phyloP scores from a whole-genome alignment of 2,888 invertebrate genomes.

The Lasioglossum malachurum region DNA sequence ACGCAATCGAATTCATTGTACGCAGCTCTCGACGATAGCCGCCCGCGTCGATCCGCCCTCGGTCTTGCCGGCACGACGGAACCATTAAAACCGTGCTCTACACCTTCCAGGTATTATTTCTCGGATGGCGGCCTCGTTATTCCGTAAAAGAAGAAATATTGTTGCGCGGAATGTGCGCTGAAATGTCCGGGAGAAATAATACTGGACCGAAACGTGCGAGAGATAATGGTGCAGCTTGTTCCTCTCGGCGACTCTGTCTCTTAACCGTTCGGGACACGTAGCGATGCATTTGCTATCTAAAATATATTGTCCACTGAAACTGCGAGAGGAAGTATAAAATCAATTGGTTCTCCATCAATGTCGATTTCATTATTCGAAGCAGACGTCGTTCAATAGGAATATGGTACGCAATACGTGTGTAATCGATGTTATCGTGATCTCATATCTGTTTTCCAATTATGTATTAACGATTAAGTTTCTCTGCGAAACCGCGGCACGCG shows the following conservation, averaged over 20 bases:
- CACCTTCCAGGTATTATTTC: constrained; percentile 14
- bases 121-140: neutral
- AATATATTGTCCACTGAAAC: neutral
- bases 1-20: constrained; percentile 70
- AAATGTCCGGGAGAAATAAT: neutral
- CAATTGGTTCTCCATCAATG: neutral
- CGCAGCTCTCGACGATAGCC: constrained; percentile 47
- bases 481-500: neutral
- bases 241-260: neutral
- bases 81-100: constrained; percentile 35
- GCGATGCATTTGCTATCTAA: neutral
- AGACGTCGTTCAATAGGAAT: neutral
- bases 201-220: constrained; percentile 1
- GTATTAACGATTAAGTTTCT: too few relatives aligned
- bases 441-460: neutral
- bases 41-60: constrained; percentile 20
- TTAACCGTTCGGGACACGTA: neutral
- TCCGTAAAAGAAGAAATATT: neutral
- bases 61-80: constrained; percentile 36
- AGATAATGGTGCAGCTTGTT: neutral
- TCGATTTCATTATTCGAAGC: neutral
- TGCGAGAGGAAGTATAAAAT: neutral
- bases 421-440: too few relatives aligned
- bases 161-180: constrained; percentile 6
- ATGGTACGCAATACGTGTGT: neutral